Conservation (phyloP, 1,140 invertebrate species). For the Formica selysi region DNA sequence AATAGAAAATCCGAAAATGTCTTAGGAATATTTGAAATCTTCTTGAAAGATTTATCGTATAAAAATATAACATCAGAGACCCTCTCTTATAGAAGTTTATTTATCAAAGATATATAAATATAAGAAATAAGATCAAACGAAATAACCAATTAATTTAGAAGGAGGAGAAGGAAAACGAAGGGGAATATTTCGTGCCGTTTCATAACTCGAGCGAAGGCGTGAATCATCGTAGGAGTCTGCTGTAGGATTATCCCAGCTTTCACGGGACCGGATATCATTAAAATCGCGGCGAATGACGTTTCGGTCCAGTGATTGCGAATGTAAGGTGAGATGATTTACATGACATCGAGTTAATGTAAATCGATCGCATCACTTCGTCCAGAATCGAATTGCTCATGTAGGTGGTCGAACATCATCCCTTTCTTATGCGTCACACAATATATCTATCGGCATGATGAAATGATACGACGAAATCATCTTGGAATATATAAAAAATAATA, state of each 20-base stretch:
- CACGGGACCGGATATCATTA: constrained; percentile 44
- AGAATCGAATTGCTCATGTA: constrained; percentile 33
- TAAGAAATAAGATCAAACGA: constrained; percentile 13
- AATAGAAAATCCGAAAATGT: neutral
- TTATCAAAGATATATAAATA: constrained; percentile 8
- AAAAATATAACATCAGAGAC: neutral
- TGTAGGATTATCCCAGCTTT: constrained; percentile 22
- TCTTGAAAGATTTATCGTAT: neutral
- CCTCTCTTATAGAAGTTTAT: neutral
- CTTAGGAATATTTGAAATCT: neutral
- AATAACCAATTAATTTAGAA: constrained; percentile 37
- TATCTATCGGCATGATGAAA: neutral
- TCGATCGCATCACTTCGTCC: constrained; percentile 28
- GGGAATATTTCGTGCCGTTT: constrained; percentile 18
- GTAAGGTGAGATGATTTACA: constrained; percentile 37
- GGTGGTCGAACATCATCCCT: constrained; percentile 11
- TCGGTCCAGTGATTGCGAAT: constrained; percentile 29
- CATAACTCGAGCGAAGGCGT: neutral
- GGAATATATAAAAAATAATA: constrained; percentile 21
- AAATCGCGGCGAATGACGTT: constrained; percentile 36
- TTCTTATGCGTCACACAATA: constrained; percentile 5
- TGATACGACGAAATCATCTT: neutral
- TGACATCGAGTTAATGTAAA: constrained; percentile 54
- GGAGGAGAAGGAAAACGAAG: constrained; percentile 5
- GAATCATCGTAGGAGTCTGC: constrained; percentile 30